Evolutionary conservation across 2,113 vertebrate genomes (phyloP).

Genomic region (Eurypyga helias): DNA sequence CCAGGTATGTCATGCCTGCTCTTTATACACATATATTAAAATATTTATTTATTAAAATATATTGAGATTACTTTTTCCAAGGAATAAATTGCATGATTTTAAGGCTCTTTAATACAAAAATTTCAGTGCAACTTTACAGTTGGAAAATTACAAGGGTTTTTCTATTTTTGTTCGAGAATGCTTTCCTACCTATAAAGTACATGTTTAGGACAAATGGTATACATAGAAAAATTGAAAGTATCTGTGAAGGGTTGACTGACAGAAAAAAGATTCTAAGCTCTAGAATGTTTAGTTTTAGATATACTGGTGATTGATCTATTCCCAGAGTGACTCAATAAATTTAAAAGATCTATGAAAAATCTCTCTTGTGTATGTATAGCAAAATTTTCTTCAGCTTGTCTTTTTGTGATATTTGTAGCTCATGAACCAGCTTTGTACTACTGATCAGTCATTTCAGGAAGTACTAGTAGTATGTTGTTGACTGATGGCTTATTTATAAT

Average conservation of each 20-base stretch:
- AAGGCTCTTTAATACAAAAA: background rate
- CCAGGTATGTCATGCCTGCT: background rate
- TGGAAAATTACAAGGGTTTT: background rate
- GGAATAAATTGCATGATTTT: background rate
- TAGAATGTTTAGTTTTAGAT: conserved; percentile 40
- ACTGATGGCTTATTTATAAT: background rate
- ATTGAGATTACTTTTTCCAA: background rate
- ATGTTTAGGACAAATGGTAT: background rate
- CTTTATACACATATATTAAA: background rate
- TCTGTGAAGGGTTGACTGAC: background rate
- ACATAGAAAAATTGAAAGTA: background rate
- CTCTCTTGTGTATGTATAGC: background rate
- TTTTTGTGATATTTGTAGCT: background rate
- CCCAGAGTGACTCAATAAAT: background rate
- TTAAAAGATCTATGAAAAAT: conserved; percentile 40
- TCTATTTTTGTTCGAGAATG: background rate
- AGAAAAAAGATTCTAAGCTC: background rate
- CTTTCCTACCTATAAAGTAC: background rate
- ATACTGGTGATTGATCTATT: background rate
- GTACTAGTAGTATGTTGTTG: background rate
- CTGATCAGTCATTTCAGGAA: conserved; percentile 16
- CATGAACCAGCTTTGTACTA: background rate
- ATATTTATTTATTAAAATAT: background rate
- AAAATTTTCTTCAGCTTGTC: conserved; percentile 32
- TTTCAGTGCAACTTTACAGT: background rate